Conservation (phyloP, 2,888 invertebrate genomes). For the Eupeodes luniger region DNA sequence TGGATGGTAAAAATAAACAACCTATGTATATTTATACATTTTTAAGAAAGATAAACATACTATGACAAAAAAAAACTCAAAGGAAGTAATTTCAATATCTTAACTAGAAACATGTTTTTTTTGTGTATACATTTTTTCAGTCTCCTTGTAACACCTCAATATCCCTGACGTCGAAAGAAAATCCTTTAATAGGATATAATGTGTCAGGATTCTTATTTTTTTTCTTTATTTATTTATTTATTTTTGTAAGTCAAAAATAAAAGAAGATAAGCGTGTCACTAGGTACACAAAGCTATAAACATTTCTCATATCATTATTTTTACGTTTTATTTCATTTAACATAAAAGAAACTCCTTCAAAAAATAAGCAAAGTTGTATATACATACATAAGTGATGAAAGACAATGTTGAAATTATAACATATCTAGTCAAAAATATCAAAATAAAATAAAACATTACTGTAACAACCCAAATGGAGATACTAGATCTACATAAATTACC, state of each 20-base stretch:
- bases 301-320: too few relatives aligned
- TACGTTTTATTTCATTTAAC: too few relatives aligned
- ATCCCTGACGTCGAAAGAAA: not conserved
- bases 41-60: not conserved
- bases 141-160: not conserved
- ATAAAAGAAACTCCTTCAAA: too few relatives aligned
- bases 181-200: conserved; percentile 7
- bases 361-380: too few relatives aligned
- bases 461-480: too few relatives aligned
- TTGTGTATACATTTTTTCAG: not conserved
- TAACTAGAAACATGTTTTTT: conserved; percentile 59
- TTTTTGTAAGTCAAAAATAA: not conserved
- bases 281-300: not conserved
- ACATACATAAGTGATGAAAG: too few relatives aligned
- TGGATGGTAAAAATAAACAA: not conserved
- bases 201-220: conserved; percentile 18
- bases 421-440: too few relatives aligned
- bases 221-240: not conserved
- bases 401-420: too few relatives aligned
- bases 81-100: conserved; percentile 62
- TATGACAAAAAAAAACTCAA: conserved; percentile 27
- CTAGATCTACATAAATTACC: too few relatives aligned
- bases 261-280: not conserved
- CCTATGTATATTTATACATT: not conserved
- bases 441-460: too few relatives aligned